Evolutionary conservation across 2,797 vertebrate genomes (phyloP), one percentile per base, ranked within the genome.

Genomic region (Orientallactaga sibirica): DNA sequence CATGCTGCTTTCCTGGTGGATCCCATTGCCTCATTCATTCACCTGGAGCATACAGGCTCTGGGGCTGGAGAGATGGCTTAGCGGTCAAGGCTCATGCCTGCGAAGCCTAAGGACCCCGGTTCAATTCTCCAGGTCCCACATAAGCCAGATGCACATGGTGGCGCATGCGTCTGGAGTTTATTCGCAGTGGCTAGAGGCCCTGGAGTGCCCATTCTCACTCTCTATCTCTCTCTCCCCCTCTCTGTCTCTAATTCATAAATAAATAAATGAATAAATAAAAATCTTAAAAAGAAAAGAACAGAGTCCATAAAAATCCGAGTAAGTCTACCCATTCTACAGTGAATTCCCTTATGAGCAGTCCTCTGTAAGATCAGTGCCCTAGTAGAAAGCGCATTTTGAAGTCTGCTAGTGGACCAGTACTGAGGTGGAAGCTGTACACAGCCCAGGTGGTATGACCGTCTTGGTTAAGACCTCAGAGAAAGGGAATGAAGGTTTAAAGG

Each of bases 311-410:
- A 27, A 62, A 88, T 2, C 12, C 37, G 64, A 73, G 15, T 77
- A 10, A 93, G 14, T 62, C 37, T 74, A 4, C 16, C 3, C 24
- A 62, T 68, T 80, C 33, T 81, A 27, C 16, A 58, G 20, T n/a
- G 43, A 75, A 64, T 43, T 48, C 37, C n/a, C 41, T 67, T 76
- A 66, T 80, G 15, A 58, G 48, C 20, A 78, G 7, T 48, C 62
- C 27, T 12, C 64, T 3, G 1, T 15, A 68, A 10, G 7, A 29
- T 88, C 73, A 83, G 20, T 66, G n/a, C 33, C 25, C 86, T 14
- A 20, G 61, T 27, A 87, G n/a, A 92, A 90, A 71, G 24, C 86
- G 24, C 6, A 12, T 64, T 85, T 85, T 58, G 20, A 15, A 71
- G 61, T 20, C 24, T 64, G 37, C 19, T 85, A 1, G 61, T 29